Conservation (phyloP, 2,888 invertebrate genomes). For the Ectropis crepuscularia region DNA sequence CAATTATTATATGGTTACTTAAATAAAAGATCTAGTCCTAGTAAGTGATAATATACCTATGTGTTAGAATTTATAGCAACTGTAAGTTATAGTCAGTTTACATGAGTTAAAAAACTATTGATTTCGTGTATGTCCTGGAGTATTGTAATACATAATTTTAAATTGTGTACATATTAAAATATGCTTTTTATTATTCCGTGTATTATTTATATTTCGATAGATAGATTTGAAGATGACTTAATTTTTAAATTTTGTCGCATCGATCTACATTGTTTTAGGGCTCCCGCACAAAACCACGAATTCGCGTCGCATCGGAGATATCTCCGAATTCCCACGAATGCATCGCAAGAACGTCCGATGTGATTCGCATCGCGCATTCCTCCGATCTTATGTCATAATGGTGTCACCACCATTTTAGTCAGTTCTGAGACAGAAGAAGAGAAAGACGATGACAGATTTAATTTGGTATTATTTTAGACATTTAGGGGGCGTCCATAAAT, state of each 20-base stretch:
- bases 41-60: constrained; percentile 26
- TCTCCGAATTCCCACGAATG: too few species aligned
- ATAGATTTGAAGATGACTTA: neutral
- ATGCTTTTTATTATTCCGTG: constrained; percentile 25
- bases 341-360: too few species aligned
- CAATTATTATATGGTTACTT: neutral
- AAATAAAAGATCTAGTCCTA: constrained; percentile 24
- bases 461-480: too few species aligned
- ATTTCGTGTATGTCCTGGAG: neutral
- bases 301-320: too few species aligned
- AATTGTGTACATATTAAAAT: constrained; percentile 31
- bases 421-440: too few species aligned
- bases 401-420: too few species aligned
- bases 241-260: too few species aligned
- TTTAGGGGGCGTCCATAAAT: too few species aligned
- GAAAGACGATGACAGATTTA: too few species aligned
- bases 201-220: constrained; percentile 1
- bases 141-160: constrained; percentile 19
- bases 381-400: too few species aligned
- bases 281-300: too few species aligned
- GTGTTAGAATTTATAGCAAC: constrained; percentile 8
- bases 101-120: neutral
- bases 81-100: neutral
- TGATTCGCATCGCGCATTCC: too few species aligned
- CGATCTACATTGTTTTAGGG: neutral